Conservation (phyloP, 2,797 vertebrate species). For the Phoxinus dragarum region DNA sequence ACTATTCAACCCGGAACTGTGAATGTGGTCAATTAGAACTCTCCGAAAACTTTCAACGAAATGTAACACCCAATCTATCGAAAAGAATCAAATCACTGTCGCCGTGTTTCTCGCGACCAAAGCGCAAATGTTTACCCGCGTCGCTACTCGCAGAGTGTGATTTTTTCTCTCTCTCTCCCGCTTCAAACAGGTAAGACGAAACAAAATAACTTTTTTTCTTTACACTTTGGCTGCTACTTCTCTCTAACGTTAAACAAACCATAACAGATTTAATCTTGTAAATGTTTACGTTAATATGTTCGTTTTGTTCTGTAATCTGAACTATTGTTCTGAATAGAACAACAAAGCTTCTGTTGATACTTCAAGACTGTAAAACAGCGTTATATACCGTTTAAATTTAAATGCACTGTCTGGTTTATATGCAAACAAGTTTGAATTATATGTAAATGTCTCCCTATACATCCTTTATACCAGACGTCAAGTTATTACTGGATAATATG, state of each 20-base stretch:
- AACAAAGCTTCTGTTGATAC: background rate
- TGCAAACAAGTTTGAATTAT: background rate
- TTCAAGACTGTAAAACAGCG: background rate
- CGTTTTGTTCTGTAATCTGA: background rate
- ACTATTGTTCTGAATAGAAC: background rate
- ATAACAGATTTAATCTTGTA: background rate
- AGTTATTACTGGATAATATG: background rate
- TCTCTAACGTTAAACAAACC: background rate
- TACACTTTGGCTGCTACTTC: background rate
- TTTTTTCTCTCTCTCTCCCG: background rate
- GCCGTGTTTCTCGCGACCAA: background rate
- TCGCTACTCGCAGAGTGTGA: constrained; percentile 31
- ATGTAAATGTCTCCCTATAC: background rate
- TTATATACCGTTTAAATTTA: background rate
- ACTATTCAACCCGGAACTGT: constrained; percentile 79
- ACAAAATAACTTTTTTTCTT: constrained; percentile 13
- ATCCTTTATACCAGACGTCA: background rate
- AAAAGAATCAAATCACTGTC: constrained; percentile 20
- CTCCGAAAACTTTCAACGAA: constrained; percentile 40
- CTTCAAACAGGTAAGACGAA: constrained; percentile 74
- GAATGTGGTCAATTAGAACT: constrained; percentile 63
- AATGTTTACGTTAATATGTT: background rate
- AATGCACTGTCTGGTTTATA: background rate
- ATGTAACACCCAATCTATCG: constrained; percentile 25
- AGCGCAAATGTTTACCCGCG: constrained; percentile 44